Base-by-base conservation (phyloP, 2,113 vertebrate genomes). In the Atlantisia rogersi region DNA sequence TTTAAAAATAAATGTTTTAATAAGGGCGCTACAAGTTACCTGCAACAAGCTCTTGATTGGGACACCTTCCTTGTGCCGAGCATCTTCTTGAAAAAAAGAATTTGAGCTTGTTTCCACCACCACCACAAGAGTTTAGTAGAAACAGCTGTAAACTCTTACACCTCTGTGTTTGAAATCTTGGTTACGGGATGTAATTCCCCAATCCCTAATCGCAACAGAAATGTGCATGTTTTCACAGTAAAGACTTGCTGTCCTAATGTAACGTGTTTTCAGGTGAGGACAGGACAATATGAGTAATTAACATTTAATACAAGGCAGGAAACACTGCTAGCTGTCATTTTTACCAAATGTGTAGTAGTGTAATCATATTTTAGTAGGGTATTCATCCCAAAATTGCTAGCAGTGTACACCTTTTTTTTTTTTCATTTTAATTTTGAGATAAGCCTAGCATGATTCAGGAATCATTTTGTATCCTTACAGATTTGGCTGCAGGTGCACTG, bases 1-100 rank as follows among this genome's bases (percentile, higher is more conserved):
- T 89, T 95, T 95, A 83, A 97, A 98, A 96, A 97, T 86, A 95
- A 93, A 35, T 90, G 81, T 86, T 96, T 80, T 94, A 67, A 79
- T 93, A 69, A 97, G 60, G 86, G 80, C 93, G 69, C 85, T 93
- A 29, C 74, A 93, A 92, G 69, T 90, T 88, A 79, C 53, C 89
- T 67, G 55, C 85, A 88, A 56, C 92, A 81, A 94, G 25, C 39
- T 88, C 90, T 92, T 92, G 58, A 95, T 42, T 88, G 68, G 91
- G 91, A 52, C 68, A 42, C 90, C 75, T 94, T 93, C 39, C 55
- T 32, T 90, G 60, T 67, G 79, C 91, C 82, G 52, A 93, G n/a
- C 56, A 63, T 86, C 88, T 92, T 96, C 68, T 59, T 59, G 14
- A 18, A 78, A 92, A 92, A 87, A 53, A 42, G 80, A 32, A n/a